Conservation (phyloP, 2,888 invertebrate genomes). For the Aproaerema taeniolella region DNA sequence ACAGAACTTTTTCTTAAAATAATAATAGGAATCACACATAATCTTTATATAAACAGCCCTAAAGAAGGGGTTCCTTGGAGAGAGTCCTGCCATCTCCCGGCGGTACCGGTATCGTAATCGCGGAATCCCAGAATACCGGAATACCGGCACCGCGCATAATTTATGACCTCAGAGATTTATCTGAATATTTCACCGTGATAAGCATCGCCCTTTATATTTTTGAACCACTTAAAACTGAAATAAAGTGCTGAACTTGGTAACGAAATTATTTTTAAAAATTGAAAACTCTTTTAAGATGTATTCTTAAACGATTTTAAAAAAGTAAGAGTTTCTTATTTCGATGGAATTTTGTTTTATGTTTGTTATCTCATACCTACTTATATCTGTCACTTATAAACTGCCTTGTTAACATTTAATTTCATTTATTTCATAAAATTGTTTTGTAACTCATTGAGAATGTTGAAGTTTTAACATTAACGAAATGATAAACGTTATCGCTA, state of each 20-base stretch:
- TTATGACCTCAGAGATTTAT: background rate
- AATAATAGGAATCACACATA: too few relatives aligned
- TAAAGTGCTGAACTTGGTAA: conserved; percentile 1
- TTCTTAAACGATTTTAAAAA: background rate
- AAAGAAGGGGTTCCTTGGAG: too few relatives aligned
- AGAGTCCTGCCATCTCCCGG: background rate
- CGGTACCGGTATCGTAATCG: conserved; percentile 19
- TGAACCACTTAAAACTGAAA: conserved; percentile 15
- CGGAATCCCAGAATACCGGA: conserved; percentile 16
- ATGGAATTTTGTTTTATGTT: background rate
- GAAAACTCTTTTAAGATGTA: too few relatives aligned
- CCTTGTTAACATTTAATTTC: too few relatives aligned
- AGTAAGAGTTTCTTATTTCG: background rate
- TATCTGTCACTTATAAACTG: too few relatives aligned
- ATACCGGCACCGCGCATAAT: conserved; percentile 3
- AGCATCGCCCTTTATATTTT: conserved; percentile 6
- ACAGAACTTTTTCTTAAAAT: too few relatives aligned
- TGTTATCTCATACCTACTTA: too few relatives aligned
- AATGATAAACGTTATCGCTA: too few relatives aligned
- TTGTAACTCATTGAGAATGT: too few relatives aligned
- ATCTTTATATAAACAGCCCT: too few relatives aligned
- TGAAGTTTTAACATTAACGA: too few relatives aligned
- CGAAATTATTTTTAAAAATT: background rate
- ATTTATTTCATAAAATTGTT: too few relatives aligned
- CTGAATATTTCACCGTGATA: conserved; percentile 4